Conservation (phyloP, 2,113 vertebrate species). For the Tetrax tetrax region DNA sequence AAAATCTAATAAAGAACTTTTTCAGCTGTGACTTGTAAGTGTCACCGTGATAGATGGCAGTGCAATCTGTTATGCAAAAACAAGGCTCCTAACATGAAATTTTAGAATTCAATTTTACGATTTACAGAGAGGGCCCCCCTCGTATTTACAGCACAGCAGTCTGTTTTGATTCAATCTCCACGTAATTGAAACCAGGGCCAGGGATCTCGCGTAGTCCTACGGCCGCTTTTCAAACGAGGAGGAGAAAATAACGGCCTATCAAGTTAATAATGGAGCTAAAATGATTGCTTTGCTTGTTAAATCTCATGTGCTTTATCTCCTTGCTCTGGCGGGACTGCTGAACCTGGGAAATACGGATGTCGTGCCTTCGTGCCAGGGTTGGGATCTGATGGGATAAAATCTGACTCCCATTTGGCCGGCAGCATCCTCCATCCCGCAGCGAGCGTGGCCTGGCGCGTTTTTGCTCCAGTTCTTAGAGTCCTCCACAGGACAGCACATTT, state of each 20-base stretch:
- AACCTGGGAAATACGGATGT: not conserved
- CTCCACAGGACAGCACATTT: not conserved
- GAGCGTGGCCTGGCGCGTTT: not conserved
- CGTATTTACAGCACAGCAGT: not conserved
- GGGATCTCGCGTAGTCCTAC: not conserved
- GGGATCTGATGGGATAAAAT: not conserved
- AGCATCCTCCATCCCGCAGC: not conserved
- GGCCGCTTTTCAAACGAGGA: not conserved
- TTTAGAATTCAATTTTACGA: slow-evolving; percentile 48
- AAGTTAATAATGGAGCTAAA: not conserved
- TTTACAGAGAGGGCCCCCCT: slow-evolving; percentile 20
- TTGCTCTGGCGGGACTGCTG: not conserved
- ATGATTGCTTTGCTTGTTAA: not conserved
- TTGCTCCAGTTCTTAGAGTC: not conserved
- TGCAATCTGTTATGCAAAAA: slow-evolving; percentile 54
- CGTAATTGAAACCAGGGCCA: slow-evolving; percentile 54
- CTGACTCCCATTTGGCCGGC: not conserved
- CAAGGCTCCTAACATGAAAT: slow-evolving; percentile 55
- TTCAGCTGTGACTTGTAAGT: slow-evolving; percentile 67
- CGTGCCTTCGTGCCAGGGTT: not conserved
- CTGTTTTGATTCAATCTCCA: slow-evolving; percentile 19
- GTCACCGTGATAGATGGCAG: slow-evolving; percentile 44
- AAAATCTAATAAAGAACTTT: slow-evolving; percentile 54
- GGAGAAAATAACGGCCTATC: not conserved
- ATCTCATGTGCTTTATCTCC: not conserved